Evolutionary conservation across 2,888 invertebrate genomes (phyloP).

Genomic region (Eupithecia inturbata): DNA sequence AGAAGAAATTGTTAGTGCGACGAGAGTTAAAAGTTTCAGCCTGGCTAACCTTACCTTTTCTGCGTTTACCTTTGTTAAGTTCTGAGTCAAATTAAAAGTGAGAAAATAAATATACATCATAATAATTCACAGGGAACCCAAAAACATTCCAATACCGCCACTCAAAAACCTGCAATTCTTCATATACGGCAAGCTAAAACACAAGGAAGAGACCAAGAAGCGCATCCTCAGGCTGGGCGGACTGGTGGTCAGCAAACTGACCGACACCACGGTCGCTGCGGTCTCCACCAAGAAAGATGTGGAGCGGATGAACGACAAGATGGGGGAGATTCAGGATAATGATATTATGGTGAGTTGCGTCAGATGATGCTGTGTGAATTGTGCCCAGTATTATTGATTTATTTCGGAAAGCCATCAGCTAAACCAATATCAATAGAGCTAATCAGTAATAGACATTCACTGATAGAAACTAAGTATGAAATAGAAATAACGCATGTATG

Average conservation of each 20-base stretch:
- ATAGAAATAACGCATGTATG: too few species aligned
- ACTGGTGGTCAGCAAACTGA: conserved; percentile 86
- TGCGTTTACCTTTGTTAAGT: too few species aligned
- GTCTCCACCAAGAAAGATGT: conserved; percentile 89
- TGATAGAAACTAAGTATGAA: too few species aligned
- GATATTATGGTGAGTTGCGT: conserved; percentile 86
- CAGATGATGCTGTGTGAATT: too few species aligned
- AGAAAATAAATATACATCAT: background rate
- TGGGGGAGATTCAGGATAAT: conserved; percentile 86
- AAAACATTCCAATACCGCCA: conserved; percentile 86
- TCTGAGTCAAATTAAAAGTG: too few species aligned
- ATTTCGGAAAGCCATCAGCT: too few species aligned
- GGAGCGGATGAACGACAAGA: conserved; percentile 86
- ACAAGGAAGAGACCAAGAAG: conserved; percentile 86
- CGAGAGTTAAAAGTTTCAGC: too few species aligned
- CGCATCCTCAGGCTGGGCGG: conserved; percentile 91
- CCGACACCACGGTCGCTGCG: conserved; percentile 88
- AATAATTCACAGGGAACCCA: conserved; percentile 81
- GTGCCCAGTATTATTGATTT: too few species aligned
- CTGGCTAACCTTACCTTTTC: too few species aligned
- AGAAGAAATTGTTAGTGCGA: too few species aligned
- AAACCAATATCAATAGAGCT: too few species aligned
- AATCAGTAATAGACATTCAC: too few species aligned
- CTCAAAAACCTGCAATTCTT: conserved; percentile 92
- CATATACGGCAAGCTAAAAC: conserved; percentile 84